phyloP scores from a whole-genome alignment of 2,888 invertebrate species.

The Neoaliturus tenellus region DNA sequence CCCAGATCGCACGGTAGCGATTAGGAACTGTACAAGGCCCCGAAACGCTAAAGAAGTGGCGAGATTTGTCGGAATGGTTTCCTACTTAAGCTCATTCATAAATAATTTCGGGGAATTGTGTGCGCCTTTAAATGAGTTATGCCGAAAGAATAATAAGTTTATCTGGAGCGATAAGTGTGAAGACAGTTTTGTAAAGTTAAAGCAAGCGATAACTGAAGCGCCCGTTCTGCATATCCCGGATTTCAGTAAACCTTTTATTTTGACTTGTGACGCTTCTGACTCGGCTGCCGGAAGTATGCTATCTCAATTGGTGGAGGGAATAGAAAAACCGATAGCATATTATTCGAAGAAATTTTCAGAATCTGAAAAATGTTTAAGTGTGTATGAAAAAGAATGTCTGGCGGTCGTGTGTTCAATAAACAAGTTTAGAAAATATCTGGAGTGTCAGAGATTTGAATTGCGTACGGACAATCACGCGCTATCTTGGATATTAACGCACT shows the following conservation, averaged over 20 bases:
- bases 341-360: not conserved
- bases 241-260: conserved; percentile 2
- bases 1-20: not conserved
- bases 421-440: not conserved
- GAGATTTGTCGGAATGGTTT: conserved; percentile 32
- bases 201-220: not conserved
- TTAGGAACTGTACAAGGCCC: conserved; percentile 3
- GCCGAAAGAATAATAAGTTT: conserved; percentile 31
- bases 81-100: conserved; percentile 22
- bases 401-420: not conserved
- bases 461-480: not conserved
- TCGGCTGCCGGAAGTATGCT: not conserved
- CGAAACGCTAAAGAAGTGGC: not conserved
- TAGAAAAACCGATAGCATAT: not conserved
- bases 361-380: not conserved
- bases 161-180: conserved; percentile 13
- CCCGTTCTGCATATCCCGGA: not conserved
- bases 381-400: conserved; percentile 12
- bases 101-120: not conserved
- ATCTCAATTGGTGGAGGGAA: not conserved
- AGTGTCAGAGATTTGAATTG: not conserved
- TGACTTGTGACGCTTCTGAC: not conserved
- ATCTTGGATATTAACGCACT: not conserved
- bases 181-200: not conserved
- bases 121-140: conserved; percentile 16